Conservation (phyloP, 2,797 vertebrate genomes). For the Dromococcyx pavoninus region DNA sequence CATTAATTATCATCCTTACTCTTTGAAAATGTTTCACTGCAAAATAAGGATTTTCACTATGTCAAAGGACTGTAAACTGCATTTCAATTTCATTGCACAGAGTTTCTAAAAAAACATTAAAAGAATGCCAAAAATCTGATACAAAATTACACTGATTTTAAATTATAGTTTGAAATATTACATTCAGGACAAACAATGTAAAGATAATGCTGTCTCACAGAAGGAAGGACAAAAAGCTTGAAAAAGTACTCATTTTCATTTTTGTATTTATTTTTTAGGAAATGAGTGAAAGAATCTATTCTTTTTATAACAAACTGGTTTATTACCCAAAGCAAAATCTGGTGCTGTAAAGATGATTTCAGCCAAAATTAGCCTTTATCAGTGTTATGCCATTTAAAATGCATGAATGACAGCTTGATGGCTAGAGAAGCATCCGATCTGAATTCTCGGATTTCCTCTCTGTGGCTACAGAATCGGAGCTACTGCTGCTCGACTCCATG, state of each 20-base stretch:
- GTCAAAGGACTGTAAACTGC: slow-evolving; percentile 47
- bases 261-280: not conserved
- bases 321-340: not conserved
- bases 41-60: slow-evolving; percentile 41
- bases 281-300: not conserved
- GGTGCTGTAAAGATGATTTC: not conserved
- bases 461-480: not conserved
- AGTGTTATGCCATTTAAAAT: not conserved
- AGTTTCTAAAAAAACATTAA: slow-evolving; percentile 27
- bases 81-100: slow-evolving; percentile 52
- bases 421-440: not conserved
- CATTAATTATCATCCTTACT: not conserved
- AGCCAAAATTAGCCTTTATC: slow-evolving; percentile 25
- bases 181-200: not conserved
- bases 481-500: not conserved
- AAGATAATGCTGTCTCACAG: not conserved
- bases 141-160: slow-evolving; percentile 46
- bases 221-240: not conserved
- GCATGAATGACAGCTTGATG: not conserved
- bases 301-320: not conserved
- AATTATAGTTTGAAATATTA: slow-evolving; percentile 39
- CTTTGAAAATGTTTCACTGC: not conserved
- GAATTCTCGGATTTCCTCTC: slow-evolving; percentile 16
- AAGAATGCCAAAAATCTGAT: not conserved
- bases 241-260: not conserved